These are phyloP conservation scores for Acanthiza pusilla DNA, from an alignment of 2,797 vertebrate species.

Conservation along the genomic window DNA sequence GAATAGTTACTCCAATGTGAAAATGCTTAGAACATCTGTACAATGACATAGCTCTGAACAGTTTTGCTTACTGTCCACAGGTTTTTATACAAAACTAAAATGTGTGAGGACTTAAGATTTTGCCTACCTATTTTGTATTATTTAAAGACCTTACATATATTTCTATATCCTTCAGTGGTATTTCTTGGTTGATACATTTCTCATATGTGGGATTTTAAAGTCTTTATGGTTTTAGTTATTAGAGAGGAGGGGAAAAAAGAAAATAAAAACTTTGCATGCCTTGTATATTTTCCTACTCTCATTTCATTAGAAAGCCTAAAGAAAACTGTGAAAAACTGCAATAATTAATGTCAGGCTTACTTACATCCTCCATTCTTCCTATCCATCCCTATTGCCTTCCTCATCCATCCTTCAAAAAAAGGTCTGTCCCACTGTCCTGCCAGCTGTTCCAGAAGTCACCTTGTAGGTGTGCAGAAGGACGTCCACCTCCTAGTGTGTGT, in stretches of 20 bases:
- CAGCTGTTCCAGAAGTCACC: neutral
- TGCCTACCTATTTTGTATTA: neutral
- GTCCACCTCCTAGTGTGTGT: rapidly evolving
- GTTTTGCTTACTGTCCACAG: neutral
- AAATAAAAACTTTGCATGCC: neutral
- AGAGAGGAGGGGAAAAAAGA: neutral
- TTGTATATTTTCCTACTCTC: neutral
- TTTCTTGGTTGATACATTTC: neutral
- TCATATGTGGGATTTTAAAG: neutral
- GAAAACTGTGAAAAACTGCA: neutral
- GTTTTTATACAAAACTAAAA: neutral
- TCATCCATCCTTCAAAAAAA: neutral
- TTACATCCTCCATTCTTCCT: neutral
- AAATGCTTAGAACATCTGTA: neutral
- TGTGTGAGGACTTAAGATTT: neutral
- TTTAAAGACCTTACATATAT: neutral
- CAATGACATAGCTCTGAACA: neutral
- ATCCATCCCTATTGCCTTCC: neutral
- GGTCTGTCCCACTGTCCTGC: neutral
- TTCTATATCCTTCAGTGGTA: neutral
- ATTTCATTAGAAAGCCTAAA: neutral
- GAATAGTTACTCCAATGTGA: neutral
- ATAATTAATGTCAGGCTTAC: neutral
- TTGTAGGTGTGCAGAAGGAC: neutral
- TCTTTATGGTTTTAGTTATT: neutral